A percentile compares a stretch with the other conserved stretches of the same genome.
Conservation (phyloP, 2,797 vertebrate genomes). For the Melanotaenia pygmaea region DNA sequence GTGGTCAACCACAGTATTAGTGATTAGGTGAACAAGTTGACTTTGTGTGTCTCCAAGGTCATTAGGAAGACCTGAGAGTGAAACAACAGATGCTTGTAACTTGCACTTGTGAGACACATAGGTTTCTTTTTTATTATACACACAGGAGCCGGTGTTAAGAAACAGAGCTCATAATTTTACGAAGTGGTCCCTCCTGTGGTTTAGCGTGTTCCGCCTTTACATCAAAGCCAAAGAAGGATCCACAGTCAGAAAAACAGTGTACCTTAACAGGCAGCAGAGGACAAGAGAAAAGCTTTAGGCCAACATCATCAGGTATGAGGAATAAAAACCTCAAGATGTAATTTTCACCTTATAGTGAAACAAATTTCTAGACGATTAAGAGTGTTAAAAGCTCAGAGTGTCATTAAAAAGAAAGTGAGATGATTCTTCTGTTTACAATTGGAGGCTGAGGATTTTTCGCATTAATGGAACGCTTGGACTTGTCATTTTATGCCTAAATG, state of each 20-base stretch:
- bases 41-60: conserved; percentile 50
- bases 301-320: not conserved
- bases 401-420: conserved; percentile 25
- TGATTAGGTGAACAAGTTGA: conserved; percentile 42
- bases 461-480: conserved; percentile 39
- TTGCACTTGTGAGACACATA: conserved; percentile 56
- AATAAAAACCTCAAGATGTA: conserved; percentile 33
- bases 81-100: conserved; percentile 77
- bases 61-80: conserved; percentile 58
- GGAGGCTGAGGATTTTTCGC: conserved; percentile 23
- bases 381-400: not conserved
- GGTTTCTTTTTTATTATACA: conserved; percentile 62
- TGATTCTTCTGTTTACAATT: conserved; percentile 34
- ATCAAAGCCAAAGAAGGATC: conserved; percentile 69
- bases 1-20: not conserved
- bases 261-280: conserved; percentile 39
- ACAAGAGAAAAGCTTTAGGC: conserved; percentile 6
- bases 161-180: conserved; percentile 75
- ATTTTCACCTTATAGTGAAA: conserved; percentile 23
- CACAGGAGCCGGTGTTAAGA: conserved; percentile 67
- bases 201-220: conserved; percentile 60
- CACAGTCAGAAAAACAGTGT: conserved; percentile 38
- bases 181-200: conserved; percentile 69
- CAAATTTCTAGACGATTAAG: not conserved
- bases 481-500: conserved; percentile 40